phyloP scores from a whole-genome alignment of 2,113 vertebrate species.

The Tupaia chinensis region DNA sequence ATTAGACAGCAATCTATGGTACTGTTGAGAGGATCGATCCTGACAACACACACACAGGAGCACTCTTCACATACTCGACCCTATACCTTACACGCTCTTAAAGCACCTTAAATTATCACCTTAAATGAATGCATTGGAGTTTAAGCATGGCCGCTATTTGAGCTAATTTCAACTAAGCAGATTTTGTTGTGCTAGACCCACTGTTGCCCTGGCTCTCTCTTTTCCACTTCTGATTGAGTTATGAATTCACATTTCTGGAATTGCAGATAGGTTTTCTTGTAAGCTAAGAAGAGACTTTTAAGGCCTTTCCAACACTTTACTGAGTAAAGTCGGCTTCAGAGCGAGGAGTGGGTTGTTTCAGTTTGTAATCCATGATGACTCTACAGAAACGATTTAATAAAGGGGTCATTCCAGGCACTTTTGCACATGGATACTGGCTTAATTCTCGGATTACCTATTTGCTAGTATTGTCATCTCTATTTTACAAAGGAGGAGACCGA shows the following conservation, averaged over 20 bases:
- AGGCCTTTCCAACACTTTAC: neutral
- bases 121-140: neutral
- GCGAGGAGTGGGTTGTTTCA: too few relatives aligned
- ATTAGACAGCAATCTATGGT: neutral
- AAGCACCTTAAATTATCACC: neutral
- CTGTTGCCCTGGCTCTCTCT: neutral
- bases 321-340: rapidly evolving
- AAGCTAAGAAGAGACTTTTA: neutral
- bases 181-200: neutral
- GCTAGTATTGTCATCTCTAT: neutral
- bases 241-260: constrained; percentile 38
- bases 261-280: neutral
- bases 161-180: neutral
- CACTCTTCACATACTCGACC: neutral
- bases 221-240: neutral
- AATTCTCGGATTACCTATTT: neutral
- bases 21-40: neutral
- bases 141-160: neutral
- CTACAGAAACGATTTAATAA: too few relatives aligned
- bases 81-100: neutral
- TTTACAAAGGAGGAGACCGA: neutral
- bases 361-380: neutral
- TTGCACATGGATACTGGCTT: neutral
- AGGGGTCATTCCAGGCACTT: neutral
- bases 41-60: neutral